These are phyloP conservation scores for Colostygia pectinataria DNA, from an alignment of 2,888 invertebrate genomes.

Conservation along the genomic window DNA sequence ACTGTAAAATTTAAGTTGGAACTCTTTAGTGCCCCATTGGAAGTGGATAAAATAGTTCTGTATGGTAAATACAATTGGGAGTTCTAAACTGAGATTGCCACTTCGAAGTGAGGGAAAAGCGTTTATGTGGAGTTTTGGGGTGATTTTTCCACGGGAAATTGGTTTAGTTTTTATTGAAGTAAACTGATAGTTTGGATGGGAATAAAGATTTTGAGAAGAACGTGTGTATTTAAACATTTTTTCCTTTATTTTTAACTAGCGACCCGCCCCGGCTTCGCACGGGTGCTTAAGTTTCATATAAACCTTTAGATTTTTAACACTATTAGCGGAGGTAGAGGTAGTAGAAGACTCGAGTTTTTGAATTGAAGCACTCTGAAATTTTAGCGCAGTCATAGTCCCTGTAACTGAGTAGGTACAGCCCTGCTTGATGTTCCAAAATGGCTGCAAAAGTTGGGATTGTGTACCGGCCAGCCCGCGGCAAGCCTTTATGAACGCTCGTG, in stretches of 20 bases:
- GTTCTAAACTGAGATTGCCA: slow-evolving; percentile 31
- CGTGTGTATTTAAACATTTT: not conserved
- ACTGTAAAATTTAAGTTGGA: slow-evolving; percentile 59
- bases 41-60: slow-evolving; percentile 50
- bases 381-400: not conserved
- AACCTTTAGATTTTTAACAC: too few relatives aligned
- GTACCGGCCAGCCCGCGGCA: slow-evolving; percentile 27
- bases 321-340: too few relatives aligned
- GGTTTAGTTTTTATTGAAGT: slow-evolving; percentile 26
- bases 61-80: slow-evolving; percentile 42
- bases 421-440: slow-evolving; percentile 18
- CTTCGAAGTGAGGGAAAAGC: slow-evolving; percentile 26
- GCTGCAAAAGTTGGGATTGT: slow-evolving; percentile 21
- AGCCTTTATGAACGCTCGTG: slow-evolving; percentile 30
- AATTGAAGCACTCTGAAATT: too few relatives aligned
- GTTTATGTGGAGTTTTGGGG: slow-evolving; percentile 23
- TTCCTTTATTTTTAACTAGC: not conserved
- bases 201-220: not conserved
- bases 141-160: slow-evolving; percentile 19
- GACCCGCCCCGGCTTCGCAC: too few relatives aligned
- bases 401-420: not conserved
- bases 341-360: too few relatives aligned
- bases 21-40: slow-evolving; percentile 59
- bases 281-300: too few relatives aligned
- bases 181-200: slow-evolving; percentile 14